Evolutionary conservation across 2,113 vertebrate species (phyloP).

Genomic region (Siniperca chuatsi): DNA sequence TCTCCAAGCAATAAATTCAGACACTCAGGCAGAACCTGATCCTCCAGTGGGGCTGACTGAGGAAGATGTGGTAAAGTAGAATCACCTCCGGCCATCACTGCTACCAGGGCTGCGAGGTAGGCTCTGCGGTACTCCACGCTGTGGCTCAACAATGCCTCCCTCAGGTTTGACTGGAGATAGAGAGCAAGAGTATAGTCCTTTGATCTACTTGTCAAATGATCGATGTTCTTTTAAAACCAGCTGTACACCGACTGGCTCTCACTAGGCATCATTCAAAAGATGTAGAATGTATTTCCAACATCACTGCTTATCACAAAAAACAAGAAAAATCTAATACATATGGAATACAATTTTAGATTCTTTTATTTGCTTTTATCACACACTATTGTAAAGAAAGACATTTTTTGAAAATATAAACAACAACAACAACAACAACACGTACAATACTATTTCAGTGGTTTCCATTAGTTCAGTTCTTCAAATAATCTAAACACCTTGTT

Average conservation of each 20-base stretch:
- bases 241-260: not conserved
- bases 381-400: not conserved
- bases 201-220: not conserved
- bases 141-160: slow-evolving; percentile 69
- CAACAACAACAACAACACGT: not conserved
- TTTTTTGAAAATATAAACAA: not conserved
- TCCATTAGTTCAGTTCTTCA: not conserved
- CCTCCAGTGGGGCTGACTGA: slow-evolving; percentile 7
- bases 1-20: slow-evolving; percentile 82
- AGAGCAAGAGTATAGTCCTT: not conserved
- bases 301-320: not conserved
- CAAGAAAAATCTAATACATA: not conserved
- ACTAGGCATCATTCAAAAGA: not conserved
- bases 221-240: not conserved
- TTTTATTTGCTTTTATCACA: not conserved
- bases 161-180: slow-evolving; percentile 83
- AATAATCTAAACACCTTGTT: not conserved
- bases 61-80: slow-evolving; percentile 26
- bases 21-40: slow-evolving; percentile 68
- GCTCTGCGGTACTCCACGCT: slow-evolving; percentile 81
- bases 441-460: not conserved
- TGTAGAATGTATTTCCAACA: not conserved
- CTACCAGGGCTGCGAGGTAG: slow-evolving; percentile 85
- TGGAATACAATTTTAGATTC: not conserved
- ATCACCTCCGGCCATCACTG: slow-evolving; percentile 58